These are phyloP conservation scores for Etheostoma perlongum DNA, from an alignment of 2,797 vertebrate species.

Conservation along the genomic window DNA sequence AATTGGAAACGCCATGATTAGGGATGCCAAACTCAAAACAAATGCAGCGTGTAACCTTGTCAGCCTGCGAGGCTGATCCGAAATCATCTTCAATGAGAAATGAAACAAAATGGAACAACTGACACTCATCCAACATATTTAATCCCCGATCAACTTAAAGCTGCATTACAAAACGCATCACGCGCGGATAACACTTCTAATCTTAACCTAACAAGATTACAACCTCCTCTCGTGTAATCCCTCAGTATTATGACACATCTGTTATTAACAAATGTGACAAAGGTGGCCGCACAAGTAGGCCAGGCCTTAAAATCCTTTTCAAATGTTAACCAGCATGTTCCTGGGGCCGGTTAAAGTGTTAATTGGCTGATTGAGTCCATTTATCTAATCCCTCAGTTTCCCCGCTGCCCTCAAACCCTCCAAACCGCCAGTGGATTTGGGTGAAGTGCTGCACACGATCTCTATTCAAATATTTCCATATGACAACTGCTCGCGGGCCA, in stretches of 20 bases:
- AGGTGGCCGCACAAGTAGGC: slow-evolving; percentile 56
- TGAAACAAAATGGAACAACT: slow-evolving; percentile 70
- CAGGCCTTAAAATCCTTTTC: slow-evolving; percentile 70
- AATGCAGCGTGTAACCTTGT: slow-evolving; percentile 87
- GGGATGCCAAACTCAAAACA: slow-evolving; percentile 85
- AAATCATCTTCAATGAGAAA: slow-evolving; percentile 72
- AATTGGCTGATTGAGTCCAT: slow-evolving; percentile 87
- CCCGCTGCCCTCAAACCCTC: slow-evolving; percentile 69
- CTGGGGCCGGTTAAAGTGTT: slow-evolving; percentile 76
- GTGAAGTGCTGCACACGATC: slow-evolving; percentile 86
- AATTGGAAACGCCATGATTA: slow-evolving; percentile 93
- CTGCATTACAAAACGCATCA: background rate
- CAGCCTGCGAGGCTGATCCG: slow-evolving; percentile 61
- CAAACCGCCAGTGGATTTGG: slow-evolving; percentile 84
- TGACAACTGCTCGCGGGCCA: slow-evolving; percentile 85
- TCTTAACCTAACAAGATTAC: slow-evolving; percentile 75
- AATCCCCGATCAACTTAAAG: background rate
- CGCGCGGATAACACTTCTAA: slow-evolving; percentile 29
- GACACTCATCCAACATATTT: slow-evolving; percentile 57
- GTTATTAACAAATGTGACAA: slow-evolving; percentile 73
- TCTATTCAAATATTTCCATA: slow-evolving; percentile 91
- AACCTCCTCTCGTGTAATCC: slow-evolving; percentile 72
- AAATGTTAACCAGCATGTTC: slow-evolving; percentile 84
- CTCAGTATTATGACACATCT: slow-evolving; percentile 79
- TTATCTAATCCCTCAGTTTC: slow-evolving; percentile 85